Evolutionary conservation across 1,140 invertebrate genomes (phyloP).

Genomic region (Drosophila obscura): DNA sequence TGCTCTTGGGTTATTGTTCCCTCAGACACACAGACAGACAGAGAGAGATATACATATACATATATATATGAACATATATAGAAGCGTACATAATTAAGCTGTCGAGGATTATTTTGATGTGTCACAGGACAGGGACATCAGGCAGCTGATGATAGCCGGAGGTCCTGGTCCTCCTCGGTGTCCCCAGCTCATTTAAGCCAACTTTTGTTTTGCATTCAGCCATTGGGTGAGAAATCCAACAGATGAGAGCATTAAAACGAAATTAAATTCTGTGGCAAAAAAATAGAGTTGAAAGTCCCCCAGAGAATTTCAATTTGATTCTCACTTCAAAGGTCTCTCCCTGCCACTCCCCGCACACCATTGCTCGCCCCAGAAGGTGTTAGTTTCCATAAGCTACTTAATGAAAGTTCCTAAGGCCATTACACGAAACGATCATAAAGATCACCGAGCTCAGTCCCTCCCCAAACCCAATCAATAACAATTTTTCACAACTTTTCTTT

Average conservation of each 20-base stretch:
- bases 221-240: constrained; percentile 49
- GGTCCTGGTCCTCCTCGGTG: constrained; percentile 16
- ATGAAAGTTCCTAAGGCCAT: constrained; percentile 27
- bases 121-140: constrained; percentile 69
- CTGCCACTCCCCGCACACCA: too few species aligned
- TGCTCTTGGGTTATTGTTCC: constrained; percentile 70
- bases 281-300: neutral
- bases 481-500: constrained; percentile 71
- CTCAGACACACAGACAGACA: constrained; percentile 20
- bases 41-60: neutral
- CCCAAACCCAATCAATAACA: constrained; percentile 66
- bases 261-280: constrained; percentile 14
- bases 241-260: constrained; percentile 49
- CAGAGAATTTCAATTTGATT: too few species aligned
- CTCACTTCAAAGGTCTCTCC: too few species aligned
- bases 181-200: constrained; percentile 69
- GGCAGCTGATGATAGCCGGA: constrained; percentile 72
- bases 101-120: constrained; percentile 83
- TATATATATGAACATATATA: constrained; percentile 7
- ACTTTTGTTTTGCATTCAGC: constrained; percentile 67
- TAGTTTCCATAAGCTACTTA: constrained; percentile 18
- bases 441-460: constrained; percentile 13
- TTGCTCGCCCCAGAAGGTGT: neutral
- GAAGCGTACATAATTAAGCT: constrained; percentile 81
- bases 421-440: constrained; percentile 44